Evolutionary conservation across 37 sponge, comb jelly and placozoan species (phyloP).

Genomic region (Chondrilla cf. caribensis): DNA sequence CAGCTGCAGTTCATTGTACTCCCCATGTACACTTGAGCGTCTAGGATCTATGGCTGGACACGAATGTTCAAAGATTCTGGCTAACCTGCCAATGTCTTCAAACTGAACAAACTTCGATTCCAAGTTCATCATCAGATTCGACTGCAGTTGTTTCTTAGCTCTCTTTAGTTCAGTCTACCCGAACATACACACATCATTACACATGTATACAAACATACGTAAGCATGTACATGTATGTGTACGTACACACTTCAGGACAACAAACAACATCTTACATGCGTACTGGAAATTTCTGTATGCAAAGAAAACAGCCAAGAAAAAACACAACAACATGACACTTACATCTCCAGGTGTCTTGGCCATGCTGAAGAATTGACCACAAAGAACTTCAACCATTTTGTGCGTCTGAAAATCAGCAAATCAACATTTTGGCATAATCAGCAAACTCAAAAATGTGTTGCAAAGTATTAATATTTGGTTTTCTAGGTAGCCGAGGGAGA

Average conservation of each 20-base stretch:
- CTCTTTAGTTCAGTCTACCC: conserved; percentile 65
- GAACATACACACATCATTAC: neutral
- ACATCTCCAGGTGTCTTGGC: conserved; percentile 54
- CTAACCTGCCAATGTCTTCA: conserved; percentile 92
- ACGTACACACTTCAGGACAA: no score
- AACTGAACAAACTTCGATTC: conserved; percentile 80
- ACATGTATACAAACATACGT: neutral
- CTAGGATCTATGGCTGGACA: no score
- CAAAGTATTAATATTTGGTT: no score
- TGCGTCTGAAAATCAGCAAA: neutral
- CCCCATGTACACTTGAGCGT: no score
- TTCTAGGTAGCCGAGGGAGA: no score
- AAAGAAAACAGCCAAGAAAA: no score
- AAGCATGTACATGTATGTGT: neutral
- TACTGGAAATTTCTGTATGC: neutral
- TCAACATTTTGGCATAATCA: neutral
- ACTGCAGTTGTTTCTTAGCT: conserved; percentile 92
- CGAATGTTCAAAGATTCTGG: neutral
- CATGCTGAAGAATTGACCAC: conserved; percentile 70
- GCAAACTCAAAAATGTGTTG: no score
- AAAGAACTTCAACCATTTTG: conserved; percentile 57
- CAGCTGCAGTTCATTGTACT: no score
- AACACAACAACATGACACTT: no score
- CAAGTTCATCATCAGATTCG: conserved; percentile 93
- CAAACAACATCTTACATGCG: neutral